Base-by-base conservation (phyloP, 2,888 invertebrate genomes). In the Tubiluchus corallicola region DNA sequence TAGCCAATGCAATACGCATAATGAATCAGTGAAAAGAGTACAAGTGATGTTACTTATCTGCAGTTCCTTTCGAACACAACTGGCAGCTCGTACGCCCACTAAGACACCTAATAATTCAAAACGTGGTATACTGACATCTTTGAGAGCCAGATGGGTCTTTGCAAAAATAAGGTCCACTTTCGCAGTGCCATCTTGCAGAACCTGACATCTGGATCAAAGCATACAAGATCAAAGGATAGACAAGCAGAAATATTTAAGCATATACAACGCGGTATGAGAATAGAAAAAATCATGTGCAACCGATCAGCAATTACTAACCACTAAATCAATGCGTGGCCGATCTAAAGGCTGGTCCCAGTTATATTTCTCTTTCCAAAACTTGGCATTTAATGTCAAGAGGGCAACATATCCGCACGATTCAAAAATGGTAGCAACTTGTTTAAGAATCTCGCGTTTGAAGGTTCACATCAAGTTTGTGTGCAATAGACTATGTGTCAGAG, bases 401-500 rank as follows among this genome's bases (percentile, higher is more conserved):
- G 29, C n/a, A n/a, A 29, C 29, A 29, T 29, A 29, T 5, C 29
- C 29, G 9, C 5, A 29, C 5, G 29, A n/a, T 9, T 29, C 29
- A n/a, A 29, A 29, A 9, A 29, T n/a, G 9, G 29, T 9, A 29
- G 9, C n/a, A 9, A 29, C n/a, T 29, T 29, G 29, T 29, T 29
- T 9, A 29, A 29, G 29, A 9, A 29, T 29, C n/a, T 29, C 29
- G 9, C n/a, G 9, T 29, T 29, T 29, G n/a, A n/a, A n/a, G n/a
- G n/a, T n/a, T n/a, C n/a, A n/a, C n/a, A n/a, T n/a, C n/a, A n/a
- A n/a, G n/a, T n/a, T n/a, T n/a, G n/a, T n/a, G n/a, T n/a, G n/a
- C n/a, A n/a, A n/a, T 50, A 2, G 38, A 9, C 17, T 52, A 47
- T 2, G 21, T 18, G 40, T 54, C 54, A 9, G 20, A 13, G 15